Evolutionary conservation across 2,797 vertebrate genomes (phyloP), one percentile per base, ranked within the genome.

Genomic region (Peromyscus eremicus): DNA sequence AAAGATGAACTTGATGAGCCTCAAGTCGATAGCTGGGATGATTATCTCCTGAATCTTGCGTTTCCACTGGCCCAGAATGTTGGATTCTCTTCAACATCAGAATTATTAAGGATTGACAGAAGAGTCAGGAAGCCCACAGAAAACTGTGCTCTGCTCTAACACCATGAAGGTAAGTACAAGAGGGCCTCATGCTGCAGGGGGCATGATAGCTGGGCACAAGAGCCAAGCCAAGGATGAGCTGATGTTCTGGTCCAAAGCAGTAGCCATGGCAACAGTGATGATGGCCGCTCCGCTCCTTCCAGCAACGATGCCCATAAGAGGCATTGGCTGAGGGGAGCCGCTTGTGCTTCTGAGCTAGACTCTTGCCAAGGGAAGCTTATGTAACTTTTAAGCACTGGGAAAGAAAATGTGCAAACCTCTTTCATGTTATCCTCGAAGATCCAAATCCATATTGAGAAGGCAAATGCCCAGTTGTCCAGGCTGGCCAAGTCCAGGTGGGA

Each of bases 231-330:
- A 75, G 66, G 76, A 60, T 81, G 64, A 37, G 68, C 89, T 60
- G 55, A 9, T 91, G 34, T 17, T 64, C 75, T 64, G 52, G 32
- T 66, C 75, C 57, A 46, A 66, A 91, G 64, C 29, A 14, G n/a
- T 95, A 84, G 80, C 90, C 96, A 92, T 79, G 73, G 92, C 73
- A 95, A 91, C 77, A 32, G 64, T 9, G 82, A 70, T 49, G 81
- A 57, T 37, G 12, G 19, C 4, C 19, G 19, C 79, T 66, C 55
- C 14, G 13, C 29, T 92, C 40, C 9, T 70, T 57, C 16, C 40
- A 75, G 62, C 46, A 43, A 5, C 43, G 81, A 84, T 7, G 49
- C 64, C 70, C 13, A 10, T 71, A 57, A 77, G n/a, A 82, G 62
- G 57, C 79, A 82, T 34, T 49, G 49, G 32, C 84, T 32, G 52